Conservation (phyloP, 2,888 invertebrate species). For the Dynastes hyllus region DNA sequence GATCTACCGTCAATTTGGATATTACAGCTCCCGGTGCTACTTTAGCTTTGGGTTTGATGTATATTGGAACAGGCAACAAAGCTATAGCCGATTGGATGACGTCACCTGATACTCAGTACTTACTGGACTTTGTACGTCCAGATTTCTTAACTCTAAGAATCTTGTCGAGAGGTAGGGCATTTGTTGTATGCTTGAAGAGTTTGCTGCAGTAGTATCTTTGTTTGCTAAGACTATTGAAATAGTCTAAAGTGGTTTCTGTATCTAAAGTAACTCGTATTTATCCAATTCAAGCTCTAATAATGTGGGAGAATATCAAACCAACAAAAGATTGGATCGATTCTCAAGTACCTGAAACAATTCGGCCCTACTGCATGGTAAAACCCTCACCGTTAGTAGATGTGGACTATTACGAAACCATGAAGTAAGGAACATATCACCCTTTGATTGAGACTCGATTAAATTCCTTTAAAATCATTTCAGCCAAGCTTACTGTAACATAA, state of each 20-base stretch:
- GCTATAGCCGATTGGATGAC: conserved; percentile 94
- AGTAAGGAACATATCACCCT: conserved; percentile 74
- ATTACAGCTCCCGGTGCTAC: conserved; percentile 98
- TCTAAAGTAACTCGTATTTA: too few relatives aligned
- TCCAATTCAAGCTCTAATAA: conserved; percentile 79
- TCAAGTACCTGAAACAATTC: conserved; percentile 85
- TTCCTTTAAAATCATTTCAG: conserved; percentile 71
- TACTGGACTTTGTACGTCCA: conserved; percentile 92
- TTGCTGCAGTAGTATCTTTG: too few relatives aligned
- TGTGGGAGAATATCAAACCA: conserved; percentile 91
- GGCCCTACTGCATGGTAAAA: conserved; percentile 85
- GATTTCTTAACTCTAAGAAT: conserved; percentile 90
- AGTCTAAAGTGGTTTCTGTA: too few relatives aligned
- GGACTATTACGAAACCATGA: conserved; percentile 92
- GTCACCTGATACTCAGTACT: conserved; percentile 91
- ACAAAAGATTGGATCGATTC: conserved; percentile 87
- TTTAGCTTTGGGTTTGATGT: conserved; percentile 94
- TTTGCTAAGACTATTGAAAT: too few relatives aligned
- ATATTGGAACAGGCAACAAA: conserved; percentile 86
- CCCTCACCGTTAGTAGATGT: conserved; percentile 79
- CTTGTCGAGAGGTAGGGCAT: conserved; percentile 79
- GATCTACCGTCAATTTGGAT: conserved; percentile 93
- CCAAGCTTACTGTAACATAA: conserved; percentile 97
- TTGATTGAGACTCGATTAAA: conserved; percentile 11
- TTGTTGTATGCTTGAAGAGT: too few relatives aligned